Percentiles rank a stretch among this genome's conserved stretches.
Evolutionary conservation across 2,888 invertebrate species (phyloP).

Genomic region (Sarcophaga caerulescens): DNA sequence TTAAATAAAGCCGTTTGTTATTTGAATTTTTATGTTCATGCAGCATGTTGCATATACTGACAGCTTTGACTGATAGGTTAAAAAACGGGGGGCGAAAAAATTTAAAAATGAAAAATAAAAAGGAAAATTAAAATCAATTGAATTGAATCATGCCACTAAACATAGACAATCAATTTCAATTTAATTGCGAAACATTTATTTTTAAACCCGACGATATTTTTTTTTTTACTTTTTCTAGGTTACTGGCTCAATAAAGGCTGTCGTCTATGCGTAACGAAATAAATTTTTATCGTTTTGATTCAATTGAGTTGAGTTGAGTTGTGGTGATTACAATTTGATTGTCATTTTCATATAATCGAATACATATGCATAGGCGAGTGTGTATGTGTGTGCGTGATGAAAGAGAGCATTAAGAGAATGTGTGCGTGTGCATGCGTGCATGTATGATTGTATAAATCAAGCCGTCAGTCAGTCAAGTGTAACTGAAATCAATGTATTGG

Average conservation of each 20-base stretch:
- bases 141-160: slow-evolving; percentile 41
- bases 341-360: slow-evolving; percentile 32
- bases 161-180: slow-evolving; percentile 52
- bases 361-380: background rate
- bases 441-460: background rate
- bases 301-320: background rate
- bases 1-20: no score
- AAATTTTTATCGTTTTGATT: slow-evolving; percentile 44
- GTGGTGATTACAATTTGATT: slow-evolving; percentile 51
- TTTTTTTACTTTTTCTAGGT: background rate
- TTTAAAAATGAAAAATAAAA: background rate
- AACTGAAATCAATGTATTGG: background rate
- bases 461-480: background rate
- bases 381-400: background rate
- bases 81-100: background rate
- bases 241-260: background rate
- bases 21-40: background rate
- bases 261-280: background rate
- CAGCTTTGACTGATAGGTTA: background rate
- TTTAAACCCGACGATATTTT: background rate
- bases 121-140: slow-evolving; percentile 33
- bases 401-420: background rate
- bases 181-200: slow-evolving; percentile 14
- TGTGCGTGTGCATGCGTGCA: background rate
- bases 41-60: background rate